Percentiles rank a stretch among this genome's conserved stretches.
phyloP scores from a whole-genome alignment of 2,888 invertebrate genomes.

The Sarcophaga subvicina region DNA sequence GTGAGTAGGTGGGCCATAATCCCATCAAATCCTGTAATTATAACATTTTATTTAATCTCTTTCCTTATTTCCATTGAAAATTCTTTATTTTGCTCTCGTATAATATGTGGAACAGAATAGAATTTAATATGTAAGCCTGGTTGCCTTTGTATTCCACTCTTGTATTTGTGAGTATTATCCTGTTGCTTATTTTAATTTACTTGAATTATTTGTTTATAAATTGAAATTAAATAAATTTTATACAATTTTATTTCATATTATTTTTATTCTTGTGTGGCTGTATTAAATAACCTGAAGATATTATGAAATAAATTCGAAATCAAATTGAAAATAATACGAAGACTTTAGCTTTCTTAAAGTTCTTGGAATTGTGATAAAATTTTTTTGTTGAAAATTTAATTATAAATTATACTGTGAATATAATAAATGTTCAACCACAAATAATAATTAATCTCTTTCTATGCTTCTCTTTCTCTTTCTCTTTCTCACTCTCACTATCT shows the following conservation, averaged over 20 bases:
- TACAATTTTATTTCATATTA: neutral
- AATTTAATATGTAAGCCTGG: too few relatives aligned
- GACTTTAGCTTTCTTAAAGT: neutral
- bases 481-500: neutral
- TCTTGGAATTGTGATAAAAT: neutral
- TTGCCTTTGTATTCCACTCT: too few relatives aligned
- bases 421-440: neutral
- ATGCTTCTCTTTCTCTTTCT: neutral
- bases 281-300: slow-evolving; percentile 2
- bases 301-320: neutral
- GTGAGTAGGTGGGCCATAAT: too few relatives aligned
- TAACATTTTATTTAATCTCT: too few relatives aligned
- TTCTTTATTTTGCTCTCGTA: too few relatives aligned
- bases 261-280: neutral
- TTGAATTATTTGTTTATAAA: slow-evolving; percentile 22
- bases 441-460: slow-evolving; percentile 29
- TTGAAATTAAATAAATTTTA: slow-evolving; percentile 35
- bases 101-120: too few relatives aligned
- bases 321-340: slow-evolving; percentile 32
- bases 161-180: neutral
- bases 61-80: too few relatives aligned
- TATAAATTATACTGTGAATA: slow-evolving; percentile 4
- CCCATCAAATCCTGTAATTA: too few relatives aligned
- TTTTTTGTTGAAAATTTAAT: slow-evolving; percentile 42
- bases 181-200: slow-evolving; percentile 22